Conservation (phyloP, 2,797 vertebrate genomes). For the Acanthornis magna region DNA sequence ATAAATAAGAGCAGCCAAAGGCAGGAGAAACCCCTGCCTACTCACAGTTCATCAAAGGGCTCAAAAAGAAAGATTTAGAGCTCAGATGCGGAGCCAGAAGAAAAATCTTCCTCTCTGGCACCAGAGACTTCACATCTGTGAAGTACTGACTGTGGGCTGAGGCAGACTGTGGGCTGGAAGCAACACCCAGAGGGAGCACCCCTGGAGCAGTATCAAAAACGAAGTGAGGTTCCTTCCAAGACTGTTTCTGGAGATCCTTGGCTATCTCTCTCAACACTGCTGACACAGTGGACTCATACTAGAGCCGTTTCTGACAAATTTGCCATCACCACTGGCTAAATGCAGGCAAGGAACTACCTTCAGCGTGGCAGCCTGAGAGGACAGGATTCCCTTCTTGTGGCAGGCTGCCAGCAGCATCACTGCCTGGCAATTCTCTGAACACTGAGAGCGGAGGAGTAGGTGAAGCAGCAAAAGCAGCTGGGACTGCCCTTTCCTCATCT, state of each 20-base stretch:
- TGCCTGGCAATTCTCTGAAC: neutral
- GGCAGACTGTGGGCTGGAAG: neutral
- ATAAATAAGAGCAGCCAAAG: neutral
- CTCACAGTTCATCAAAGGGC: neutral
- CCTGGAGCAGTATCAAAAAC: neutral
- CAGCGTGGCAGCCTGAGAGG: neutral
- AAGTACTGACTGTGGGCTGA: neutral
- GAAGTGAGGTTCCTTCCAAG: neutral
- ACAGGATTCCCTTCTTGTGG: neutral
- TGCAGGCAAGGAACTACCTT: neutral
- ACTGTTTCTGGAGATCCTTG: neutral
- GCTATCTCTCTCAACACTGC: neutral
- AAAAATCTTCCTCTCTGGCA: conserved; percentile 13
- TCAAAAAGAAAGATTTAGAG: neutral
- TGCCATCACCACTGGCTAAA: neutral
- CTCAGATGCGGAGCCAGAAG: neutral
- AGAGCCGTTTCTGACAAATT: neutral
- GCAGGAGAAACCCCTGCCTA: neutral
- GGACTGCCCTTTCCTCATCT: neutral
- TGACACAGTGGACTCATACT: neutral
- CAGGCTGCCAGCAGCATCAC: neutral
- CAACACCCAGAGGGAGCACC: neutral
- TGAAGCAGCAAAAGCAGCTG: conserved; percentile 35
- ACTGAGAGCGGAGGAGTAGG: neutral
- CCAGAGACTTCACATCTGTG: conserved; percentile 7